Conservation (phyloP, 2,797 vertebrate species). For the Chaetodon trifasciatus region DNA sequence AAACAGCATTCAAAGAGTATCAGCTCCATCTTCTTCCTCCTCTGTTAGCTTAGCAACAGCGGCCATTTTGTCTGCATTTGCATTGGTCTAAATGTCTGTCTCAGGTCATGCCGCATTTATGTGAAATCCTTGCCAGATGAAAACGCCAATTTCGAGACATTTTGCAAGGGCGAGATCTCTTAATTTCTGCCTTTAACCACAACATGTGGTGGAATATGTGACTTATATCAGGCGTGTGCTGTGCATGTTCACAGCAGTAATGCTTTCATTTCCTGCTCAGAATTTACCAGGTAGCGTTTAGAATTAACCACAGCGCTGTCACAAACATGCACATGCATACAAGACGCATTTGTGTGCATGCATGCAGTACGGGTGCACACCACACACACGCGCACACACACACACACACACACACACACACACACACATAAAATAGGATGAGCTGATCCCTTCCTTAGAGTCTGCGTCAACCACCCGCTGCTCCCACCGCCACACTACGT, state of each 20-base stretch:
- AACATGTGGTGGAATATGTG: conserved; percentile 18
- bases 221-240: conserved; percentile 23
- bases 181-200: conserved; percentile 49
- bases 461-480: conserved; percentile 82
- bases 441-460: conserved; percentile 79
- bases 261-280: conserved; percentile 67
- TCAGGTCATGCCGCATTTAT: conserved; percentile 49
- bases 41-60: conserved; percentile 80
- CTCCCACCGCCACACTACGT: conserved; percentile 65
- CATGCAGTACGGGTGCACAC: conserved; percentile 23
- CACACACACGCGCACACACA: conserved; percentile 23
- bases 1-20: conserved; percentile 54
- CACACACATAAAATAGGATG: conserved; percentile 68
- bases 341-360: conserved; percentile 39
- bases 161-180: conserved; percentile 16
- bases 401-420: conserved; percentile 34
- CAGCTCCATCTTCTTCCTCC: conserved; percentile 76
- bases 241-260: conserved; percentile 49
- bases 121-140: conserved; percentile 34
- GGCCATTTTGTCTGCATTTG: conserved; percentile 86
- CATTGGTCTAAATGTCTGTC: conserved; percentile 55
- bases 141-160: conserved; percentile 16
- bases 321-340: conserved; percentile 63
- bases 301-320: conserved; percentile 74
- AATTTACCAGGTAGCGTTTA: conserved; percentile 67